Base-by-base conservation (phyloP, 2,888 invertebrate genomes). In the Drosophila multiciliata region DNA sequence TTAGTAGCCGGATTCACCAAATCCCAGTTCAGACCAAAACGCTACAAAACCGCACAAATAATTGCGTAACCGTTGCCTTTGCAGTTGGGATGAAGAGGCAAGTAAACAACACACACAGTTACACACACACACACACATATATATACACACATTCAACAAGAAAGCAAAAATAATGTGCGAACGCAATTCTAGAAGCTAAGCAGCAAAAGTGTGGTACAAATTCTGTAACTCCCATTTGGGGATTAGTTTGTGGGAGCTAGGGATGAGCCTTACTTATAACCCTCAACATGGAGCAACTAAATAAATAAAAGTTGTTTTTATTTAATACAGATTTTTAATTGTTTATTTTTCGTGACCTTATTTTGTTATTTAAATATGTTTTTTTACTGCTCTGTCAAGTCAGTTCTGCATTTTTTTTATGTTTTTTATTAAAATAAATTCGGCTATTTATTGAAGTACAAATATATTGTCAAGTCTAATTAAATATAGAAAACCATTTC, bases 1-100 rank as follows among this genome's bases (percentile, higher is more conserved):
- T 83, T 83, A 83, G 80, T 80, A 68, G 64, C 69, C 66, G 72
- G 48, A 75, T 66, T 70, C 70, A 49, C 67, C 73, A 66, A 70
- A 75, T 73, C 76, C 75, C 70, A 76, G 58, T 72, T 61, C 72
- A 32, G 33, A 48, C 29, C 53, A 64, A 58, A 63, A 52, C 57
- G 62, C 61, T 64, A 26, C 38, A 42, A 53, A 68, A 76, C 71
- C 73, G 52, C 63, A 77, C 63, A 77, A 79, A 80, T 79, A 80
- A 80, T 79, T 77, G 73, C 68, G 53, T 68, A 65, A 50, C 23
- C 62, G 57, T 61, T 75, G 75, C 59, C 45, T 66, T 55, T 55
- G 66, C 42, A 63, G 71, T 59, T 67, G 64, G 55, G 15, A 38
- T 4, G 54, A 57, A 57, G 23, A 53, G 42, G 54, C 38, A 54